Evolutionary conservation across 1,140 invertebrate species (phyloP).

Genomic region (Leptopilina clavipes): DNA sequence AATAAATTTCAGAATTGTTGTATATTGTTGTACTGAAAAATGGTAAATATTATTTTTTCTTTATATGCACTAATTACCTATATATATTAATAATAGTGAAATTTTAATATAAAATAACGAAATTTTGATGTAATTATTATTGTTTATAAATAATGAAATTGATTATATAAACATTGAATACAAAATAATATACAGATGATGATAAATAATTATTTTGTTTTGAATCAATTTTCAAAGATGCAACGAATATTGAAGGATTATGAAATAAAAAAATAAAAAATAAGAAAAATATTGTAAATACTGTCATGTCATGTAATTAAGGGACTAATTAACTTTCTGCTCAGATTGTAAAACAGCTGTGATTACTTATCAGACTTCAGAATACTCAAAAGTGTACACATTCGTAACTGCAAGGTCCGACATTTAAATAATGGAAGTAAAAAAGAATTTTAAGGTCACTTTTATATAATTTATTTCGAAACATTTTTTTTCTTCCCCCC

Average conservation of each 20-base stretch:
- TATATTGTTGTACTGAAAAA: too few species aligned
- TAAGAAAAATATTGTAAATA: not conserved
- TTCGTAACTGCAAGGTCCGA: slow-evolving; percentile 18
- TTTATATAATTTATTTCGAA: not conserved
- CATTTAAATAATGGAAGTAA: not conserved
- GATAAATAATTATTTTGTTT: too few species aligned
- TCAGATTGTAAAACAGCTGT: slow-evolving; percentile 6
- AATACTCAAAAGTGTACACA: slow-evolving; percentile 54
- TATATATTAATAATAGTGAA: too few species aligned
- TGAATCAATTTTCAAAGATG: not conserved
- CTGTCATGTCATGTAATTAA: not conserved
- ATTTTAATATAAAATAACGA: too few species aligned
- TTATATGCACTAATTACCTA: too few species aligned
- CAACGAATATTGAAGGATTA: slow-evolving; percentile 6
- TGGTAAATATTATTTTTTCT: too few species aligned
- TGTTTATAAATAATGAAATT: too few species aligned
- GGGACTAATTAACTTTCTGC: not conserved
- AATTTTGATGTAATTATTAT: too few species aligned
- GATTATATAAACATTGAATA: too few species aligned
- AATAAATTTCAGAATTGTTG: too few species aligned
- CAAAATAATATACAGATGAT: too few species aligned
- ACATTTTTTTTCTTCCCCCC: not conserved
- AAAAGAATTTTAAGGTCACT: slow-evolving; percentile 8
- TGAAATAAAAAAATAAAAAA: not conserved
- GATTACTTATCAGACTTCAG: slow-evolving; percentile 55